Conservation (phyloP, 2,113 vertebrate species). For the Amphiprion ocellaris region DNA sequence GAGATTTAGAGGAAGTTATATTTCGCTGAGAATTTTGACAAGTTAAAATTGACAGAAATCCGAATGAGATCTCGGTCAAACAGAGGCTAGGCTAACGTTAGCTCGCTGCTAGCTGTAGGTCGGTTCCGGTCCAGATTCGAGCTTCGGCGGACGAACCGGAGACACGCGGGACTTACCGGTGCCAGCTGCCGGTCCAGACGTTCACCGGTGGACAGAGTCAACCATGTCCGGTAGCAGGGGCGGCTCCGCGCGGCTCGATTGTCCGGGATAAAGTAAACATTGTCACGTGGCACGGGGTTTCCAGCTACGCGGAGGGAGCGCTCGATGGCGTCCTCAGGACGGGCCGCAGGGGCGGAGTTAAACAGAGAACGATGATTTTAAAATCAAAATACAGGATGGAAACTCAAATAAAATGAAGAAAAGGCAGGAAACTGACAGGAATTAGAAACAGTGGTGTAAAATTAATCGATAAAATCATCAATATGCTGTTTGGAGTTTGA, state of each 20-base stretch:
- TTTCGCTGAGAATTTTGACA: neutral
- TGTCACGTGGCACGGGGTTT: conserved; percentile 71
- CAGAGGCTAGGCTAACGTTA: conserved; percentile 14
- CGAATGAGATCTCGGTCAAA: neutral
- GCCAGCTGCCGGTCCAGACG: neutral
- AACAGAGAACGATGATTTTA: neutral
- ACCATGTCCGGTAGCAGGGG: neutral
- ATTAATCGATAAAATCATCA: neutral
- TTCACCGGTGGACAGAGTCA: neutral
- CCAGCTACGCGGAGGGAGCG: neutral
- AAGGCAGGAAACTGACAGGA: neutral
- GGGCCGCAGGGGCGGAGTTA: neutral
- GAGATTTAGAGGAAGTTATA: fast-evolving
- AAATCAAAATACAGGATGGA: neutral
- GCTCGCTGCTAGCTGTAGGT: too few species aligned
- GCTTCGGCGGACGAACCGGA: neutral
- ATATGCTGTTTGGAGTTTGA: neutral
- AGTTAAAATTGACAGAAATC: neutral
- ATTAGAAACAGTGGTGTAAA: neutral
- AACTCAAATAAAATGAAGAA: neutral
- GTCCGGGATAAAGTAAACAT: conserved; percentile 60
- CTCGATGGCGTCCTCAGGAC: neutral
- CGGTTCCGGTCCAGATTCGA: neutral
- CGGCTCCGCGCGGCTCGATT: neutral
- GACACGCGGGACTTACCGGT: conserved; percentile 40